These are phyloP conservation scores for Mico argentatus DNA, from an alignment of 2,797 vertebrate species.

Conservation along the genomic window DNA sequence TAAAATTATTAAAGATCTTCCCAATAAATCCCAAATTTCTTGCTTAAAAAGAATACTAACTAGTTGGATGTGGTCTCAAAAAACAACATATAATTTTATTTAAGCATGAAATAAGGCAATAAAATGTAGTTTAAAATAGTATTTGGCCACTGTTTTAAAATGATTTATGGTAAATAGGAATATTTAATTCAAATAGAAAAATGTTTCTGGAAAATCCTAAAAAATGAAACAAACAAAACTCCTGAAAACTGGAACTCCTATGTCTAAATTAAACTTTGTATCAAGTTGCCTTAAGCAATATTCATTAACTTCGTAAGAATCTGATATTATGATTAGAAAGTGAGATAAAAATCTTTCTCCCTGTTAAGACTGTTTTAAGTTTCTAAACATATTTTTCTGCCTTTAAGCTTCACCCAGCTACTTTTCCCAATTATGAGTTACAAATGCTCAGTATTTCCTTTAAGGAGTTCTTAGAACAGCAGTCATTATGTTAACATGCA, in stretches of 20 bases:
- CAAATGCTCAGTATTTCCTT: slow-evolving; percentile 37
- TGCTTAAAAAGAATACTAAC: slow-evolving; percentile 13
- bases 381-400: slow-evolving; percentile 44
- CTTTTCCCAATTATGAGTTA: slow-evolving; percentile 35
- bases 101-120: slow-evolving; percentile 46
- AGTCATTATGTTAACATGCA: slow-evolving; percentile 30
- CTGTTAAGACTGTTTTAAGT: slow-evolving; percentile 27
- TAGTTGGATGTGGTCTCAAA: slow-evolving; percentile 25
- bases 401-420: slow-evolving; percentile 43
- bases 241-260: background rate
- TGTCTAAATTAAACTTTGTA: slow-evolving; percentile 26
- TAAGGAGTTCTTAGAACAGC: slow-evolving; percentile 45
- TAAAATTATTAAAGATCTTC: slow-evolving; percentile 20
- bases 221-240: background rate
- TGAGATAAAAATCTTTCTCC: background rate
- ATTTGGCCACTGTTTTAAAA: slow-evolving; percentile 36
- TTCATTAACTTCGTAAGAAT: slow-evolving; percentile 28
- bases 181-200: slow-evolving; percentile 39
- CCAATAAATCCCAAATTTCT: background rate
- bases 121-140: slow-evolving; percentile 47
- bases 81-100: slow-evolving; percentile 48
- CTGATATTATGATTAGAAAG: background rate
- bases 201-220: slow-evolving; percentile 27
- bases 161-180: background rate
- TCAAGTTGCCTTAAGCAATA: background rate